Evolutionary conservation across 2,888 invertebrate species (phyloP).

Genomic region (Cybosia mesomella): DNA sequence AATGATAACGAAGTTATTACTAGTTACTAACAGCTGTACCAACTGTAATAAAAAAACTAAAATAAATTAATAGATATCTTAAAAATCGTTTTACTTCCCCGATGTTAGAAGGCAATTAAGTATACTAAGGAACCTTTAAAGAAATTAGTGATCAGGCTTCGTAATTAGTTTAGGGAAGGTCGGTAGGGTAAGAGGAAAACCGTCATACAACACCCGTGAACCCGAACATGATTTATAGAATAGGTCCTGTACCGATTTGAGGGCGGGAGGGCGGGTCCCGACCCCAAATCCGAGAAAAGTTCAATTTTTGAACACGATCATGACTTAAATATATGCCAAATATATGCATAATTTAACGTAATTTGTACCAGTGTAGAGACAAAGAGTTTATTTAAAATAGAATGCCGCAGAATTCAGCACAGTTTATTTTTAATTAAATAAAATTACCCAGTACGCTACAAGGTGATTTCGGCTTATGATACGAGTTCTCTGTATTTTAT

Average conservation of each 20-base stretch:
- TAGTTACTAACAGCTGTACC: background rate
- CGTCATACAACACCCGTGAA: background rate
- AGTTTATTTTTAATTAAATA: too few species aligned
- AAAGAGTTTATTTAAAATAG: too few species aligned
- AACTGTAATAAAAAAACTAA: too few species aligned
- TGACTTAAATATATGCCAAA: too few species aligned
- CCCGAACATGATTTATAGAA: background rate
- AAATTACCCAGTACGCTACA: too few species aligned
- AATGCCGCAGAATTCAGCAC: too few species aligned
- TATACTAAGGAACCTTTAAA: conserved; percentile 10
- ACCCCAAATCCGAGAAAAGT: background rate
- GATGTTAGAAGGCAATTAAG: conserved; percentile 6
- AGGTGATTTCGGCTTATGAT: too few species aligned
- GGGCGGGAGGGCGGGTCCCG: background rate
- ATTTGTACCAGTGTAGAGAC: too few species aligned
- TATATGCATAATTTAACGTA: too few species aligned
- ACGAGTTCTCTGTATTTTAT: too few species aligned
- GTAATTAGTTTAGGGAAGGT: conserved; percentile 16
- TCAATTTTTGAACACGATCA: background rate
- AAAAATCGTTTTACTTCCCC: background rate
- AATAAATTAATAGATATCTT: conserved; percentile 1
- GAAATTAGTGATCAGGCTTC: conserved; percentile 8
- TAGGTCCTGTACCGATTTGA: background rate
- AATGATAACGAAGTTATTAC: background rate
- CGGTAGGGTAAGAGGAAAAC: conserved; percentile 8